phyloP scores from a whole-genome alignment of 2,888 invertebrate genomes.

The Crematogaster levior region DNA sequence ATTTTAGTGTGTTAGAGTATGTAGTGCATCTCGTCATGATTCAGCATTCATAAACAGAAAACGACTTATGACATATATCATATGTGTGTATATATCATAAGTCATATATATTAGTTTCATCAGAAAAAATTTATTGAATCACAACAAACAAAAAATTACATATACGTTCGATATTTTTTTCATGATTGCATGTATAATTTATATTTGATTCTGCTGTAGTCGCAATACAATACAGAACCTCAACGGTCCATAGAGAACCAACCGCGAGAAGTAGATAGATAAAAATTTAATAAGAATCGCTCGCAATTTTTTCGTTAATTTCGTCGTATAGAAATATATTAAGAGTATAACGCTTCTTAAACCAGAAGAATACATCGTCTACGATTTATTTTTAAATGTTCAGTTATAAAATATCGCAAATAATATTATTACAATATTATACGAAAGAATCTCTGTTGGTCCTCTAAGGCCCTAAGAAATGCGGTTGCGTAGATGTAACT shows the following conservation, averaged over 20 bases:
- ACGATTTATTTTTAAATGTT: background rate
- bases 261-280: background rate
- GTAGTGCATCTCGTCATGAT: background rate
- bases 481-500: background rate
- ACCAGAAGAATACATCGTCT: background rate
- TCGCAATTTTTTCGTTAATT: background rate
- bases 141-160: background rate
- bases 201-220: background rate
- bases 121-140: constrained; percentile 7
- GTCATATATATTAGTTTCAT: background rate
- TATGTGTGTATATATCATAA: too few species aligned
- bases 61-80: background rate
- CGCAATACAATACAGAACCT: constrained; percentile 22
- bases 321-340: background rate
- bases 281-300: background rate
- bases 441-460: background rate
- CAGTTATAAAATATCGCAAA: background rate
- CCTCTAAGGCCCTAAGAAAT: constrained; percentile 3
- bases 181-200: constrained; percentile 7
- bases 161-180: constrained; percentile 17
- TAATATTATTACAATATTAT: constrained; percentile 3
- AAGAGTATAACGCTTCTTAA: background rate
- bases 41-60: background rate
- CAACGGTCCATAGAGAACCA: background rate
- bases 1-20: background rate